Conservation (phyloP, 2,888 invertebrate genomes). For the Dorcus parallelipipedus region DNA sequence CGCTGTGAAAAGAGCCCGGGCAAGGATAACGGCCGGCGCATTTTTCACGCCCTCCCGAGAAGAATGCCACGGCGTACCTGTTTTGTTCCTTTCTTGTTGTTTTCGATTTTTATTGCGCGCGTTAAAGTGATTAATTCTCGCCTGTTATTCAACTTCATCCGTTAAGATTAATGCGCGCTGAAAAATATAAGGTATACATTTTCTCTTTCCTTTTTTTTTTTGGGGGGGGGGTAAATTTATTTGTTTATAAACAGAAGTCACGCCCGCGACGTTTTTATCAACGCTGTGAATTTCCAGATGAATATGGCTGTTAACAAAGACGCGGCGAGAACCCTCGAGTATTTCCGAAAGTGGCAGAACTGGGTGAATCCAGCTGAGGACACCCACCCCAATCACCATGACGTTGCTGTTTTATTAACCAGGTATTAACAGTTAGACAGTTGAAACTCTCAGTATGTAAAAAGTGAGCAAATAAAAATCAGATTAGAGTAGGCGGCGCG, state of each 20-base stretch:
- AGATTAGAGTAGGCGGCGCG: too few species aligned
- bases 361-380: slow-evolving; percentile 53
- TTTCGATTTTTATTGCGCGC: not conserved
- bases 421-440: slow-evolving; percentile 40
- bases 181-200: too few species aligned
- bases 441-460: too few species aligned
- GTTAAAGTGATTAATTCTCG: not conserved
- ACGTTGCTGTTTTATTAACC: slow-evolving; percentile 55
- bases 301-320: slow-evolving; percentile 47
- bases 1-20: not conserved
- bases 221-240: too few species aligned
- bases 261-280: too few species aligned
- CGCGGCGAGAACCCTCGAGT: slow-evolving; percentile 51
- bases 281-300: slow-evolving; percentile 31
- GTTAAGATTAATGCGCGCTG: too few species aligned
- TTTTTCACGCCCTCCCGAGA: not conserved
- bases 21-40: not conserved
- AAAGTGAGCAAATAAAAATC: too few species aligned
- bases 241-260: too few species aligned
- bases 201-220: too few species aligned
- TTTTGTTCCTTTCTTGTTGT: not conserved
- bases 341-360: slow-evolving; percentile 57
- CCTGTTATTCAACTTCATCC: too few species aligned
- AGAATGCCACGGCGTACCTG: not conserved
- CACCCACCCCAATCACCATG: slow-evolving; percentile 57